A percentile compares a stretch with the other conserved stretches of the same genome.
Evolutionary conservation across 2,888 invertebrate genomes (phyloP).

Genomic region (Metopia argyrocephala): DNA sequence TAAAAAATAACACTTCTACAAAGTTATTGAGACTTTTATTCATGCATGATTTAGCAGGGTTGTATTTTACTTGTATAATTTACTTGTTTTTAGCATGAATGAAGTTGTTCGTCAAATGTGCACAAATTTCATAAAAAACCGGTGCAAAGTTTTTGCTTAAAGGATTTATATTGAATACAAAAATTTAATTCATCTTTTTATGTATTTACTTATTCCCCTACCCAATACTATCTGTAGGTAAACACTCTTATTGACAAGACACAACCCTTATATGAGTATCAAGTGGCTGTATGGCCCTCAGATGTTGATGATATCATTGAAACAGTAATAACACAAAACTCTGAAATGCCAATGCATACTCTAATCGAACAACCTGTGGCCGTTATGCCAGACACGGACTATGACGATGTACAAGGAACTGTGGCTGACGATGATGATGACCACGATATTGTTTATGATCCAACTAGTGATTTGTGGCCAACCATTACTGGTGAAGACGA

Average conservation of each 20-base stretch:
- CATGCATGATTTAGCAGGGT: no score
- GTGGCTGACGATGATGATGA: constrained; percentile 61
- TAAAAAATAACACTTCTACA: no score
- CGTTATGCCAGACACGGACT: constrained; percentile 71
- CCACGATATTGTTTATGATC: constrained; percentile 63
- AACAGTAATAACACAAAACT: constrained; percentile 48
- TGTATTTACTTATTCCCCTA: background rate
- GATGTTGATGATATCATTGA: constrained; percentile 69
- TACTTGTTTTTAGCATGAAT: no score
- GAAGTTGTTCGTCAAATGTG: no score
- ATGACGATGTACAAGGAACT: constrained; percentile 63
- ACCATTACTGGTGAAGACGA: constrained; percentile 31
- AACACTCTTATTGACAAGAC: constrained; percentile 33
- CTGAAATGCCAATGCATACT: constrained; percentile 57
- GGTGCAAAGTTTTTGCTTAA: no score
- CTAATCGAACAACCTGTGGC: constrained; percentile 71
- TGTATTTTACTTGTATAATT: no score
- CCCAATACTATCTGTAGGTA: constrained; percentile 8
- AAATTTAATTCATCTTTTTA: background rate
- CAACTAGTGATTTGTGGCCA: constrained; percentile 44
- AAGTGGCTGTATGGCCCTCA: constrained; percentile 74
- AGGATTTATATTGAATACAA: no score
- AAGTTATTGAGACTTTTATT: no score
- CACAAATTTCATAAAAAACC: no score
- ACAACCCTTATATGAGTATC: constrained; percentile 73